Evolutionary conservation across 1,140 invertebrate species (phyloP), one percentile per base, ranked within the genome.

Genomic region (Mycetomoellerius zeteki): DNA sequence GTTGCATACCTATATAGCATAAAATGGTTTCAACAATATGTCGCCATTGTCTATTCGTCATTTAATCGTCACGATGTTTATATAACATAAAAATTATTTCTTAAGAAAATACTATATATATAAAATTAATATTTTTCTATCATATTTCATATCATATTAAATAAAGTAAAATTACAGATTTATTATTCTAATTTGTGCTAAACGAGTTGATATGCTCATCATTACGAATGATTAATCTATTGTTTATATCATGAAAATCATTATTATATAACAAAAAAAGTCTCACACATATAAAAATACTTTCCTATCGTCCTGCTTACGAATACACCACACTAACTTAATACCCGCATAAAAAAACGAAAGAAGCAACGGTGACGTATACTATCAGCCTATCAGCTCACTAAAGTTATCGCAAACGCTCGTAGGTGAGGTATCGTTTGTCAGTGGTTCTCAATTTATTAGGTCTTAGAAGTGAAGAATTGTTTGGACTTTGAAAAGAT

Each of bases 361-460:
- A 86, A 78, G 64, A 81, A 65, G 16, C 71, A 73, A 82, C 7
- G 30, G 50, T 77, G 77, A 89, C 24, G 72, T 77, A 58, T 21
- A 2, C 19, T 60, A 69, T 65, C 62, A 30, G 69, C 60, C 67
- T 85, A 64, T 77, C 82, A 12, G 73, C 80, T 62, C 76, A 86
- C 80, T 89, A 72, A 90, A 89, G 24, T 73, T 90, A 89, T 77
- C 87, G 82, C 76, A 82, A 71, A 82, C 54, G 69, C 19, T 86
- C 65, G 69, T 62, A 77, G 67, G 64, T 89, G 33, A 86, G 52
- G 16, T 54, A 89, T 85, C 81, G 52, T 56, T 27, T 60, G n/a
- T 54, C 47, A 54, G 58, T 76, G 69, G 72, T 86, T 88, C 84
- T 82, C 88, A 86, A 62, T 65, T 78, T 21, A 54, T 65, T 30